Conservation (phyloP, 2,113 vertebrate species). For the Chaetodon trifascialis region DNA sequence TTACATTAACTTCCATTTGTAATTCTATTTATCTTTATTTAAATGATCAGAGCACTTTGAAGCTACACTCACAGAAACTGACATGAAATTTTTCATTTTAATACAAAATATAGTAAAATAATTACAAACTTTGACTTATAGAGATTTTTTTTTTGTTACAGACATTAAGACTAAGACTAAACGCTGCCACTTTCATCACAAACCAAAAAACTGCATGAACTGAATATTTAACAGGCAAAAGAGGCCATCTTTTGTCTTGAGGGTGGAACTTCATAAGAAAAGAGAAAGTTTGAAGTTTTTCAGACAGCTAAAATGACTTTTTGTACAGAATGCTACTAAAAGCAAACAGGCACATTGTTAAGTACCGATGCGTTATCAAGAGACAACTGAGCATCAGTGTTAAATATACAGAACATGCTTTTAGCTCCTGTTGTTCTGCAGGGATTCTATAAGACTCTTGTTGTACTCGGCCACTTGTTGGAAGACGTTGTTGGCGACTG, state of each 20-base stretch:
- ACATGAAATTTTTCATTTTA: not conserved
- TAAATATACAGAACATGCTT: not conserved
- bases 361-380: not conserved
- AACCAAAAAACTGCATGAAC: not conserved
- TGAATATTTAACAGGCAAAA: not conserved
- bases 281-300: too few species aligned
- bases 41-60: not conserved
- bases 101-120: slow-evolving; percentile 2
- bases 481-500: slow-evolving; percentile 87
- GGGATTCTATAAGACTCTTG: slow-evolving; percentile 87
- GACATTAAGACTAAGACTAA: not conserved
- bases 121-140: not conserved
- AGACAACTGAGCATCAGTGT: not conserved
- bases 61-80: not conserved
- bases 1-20: not conserved
- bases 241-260: not conserved
- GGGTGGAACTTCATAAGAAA: not conserved
- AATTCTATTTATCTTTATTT: not conserved
- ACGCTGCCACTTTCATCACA: not conserved
- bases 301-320: not conserved
- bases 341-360: not conserved
- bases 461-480: slow-evolving; percentile 92
- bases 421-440: slow-evolving; percentile 89
- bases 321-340: not conserved
- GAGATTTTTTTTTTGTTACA: not conserved